phyloP scores from a whole-genome alignment of 2,888 invertebrate species.

The Volucella bombylans region DNA sequence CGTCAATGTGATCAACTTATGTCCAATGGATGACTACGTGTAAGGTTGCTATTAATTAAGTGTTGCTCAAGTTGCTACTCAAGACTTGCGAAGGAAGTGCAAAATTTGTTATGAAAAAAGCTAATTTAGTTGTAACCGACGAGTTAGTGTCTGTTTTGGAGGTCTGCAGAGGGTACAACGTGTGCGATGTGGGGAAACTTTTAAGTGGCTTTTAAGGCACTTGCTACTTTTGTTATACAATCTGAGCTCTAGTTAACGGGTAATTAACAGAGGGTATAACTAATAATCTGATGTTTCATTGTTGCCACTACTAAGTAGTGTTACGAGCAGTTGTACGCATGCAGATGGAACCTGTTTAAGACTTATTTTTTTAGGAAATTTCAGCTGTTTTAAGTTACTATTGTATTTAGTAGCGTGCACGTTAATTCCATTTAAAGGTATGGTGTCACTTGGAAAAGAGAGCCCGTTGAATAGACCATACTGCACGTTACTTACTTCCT shows the following conservation, averaged over 20 bases:
- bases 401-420: too few relatives aligned
- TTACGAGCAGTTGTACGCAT: background rate
- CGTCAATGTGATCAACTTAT: background rate
- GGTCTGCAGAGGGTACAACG: background rate
- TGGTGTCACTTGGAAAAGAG: too few relatives aligned
- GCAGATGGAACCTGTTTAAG: too few relatives aligned
- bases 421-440: too few relatives aligned
- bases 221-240: background rate
- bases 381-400: too few relatives aligned
- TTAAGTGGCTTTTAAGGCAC: background rate
- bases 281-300: background rate
- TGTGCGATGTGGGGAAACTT: background rate
- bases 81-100: constrained; percentile 46
- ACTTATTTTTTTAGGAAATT: too few relatives aligned
- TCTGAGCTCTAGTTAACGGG: background rate
- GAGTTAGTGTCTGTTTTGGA: background rate
- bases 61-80: constrained; percentile 34
- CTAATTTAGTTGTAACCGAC: background rate
- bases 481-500: too few relatives aligned
- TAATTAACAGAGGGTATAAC: background rate
- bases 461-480: too few relatives aligned
- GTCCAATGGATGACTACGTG: constrained; percentile 21
- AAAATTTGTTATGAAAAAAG: constrained; percentile 19
- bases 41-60: constrained; percentile 39
- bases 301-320: background rate